phyloP scores from a whole-genome alignment of 2,113 vertebrate genomes.

The Stegostoma tigrinum region DNA sequence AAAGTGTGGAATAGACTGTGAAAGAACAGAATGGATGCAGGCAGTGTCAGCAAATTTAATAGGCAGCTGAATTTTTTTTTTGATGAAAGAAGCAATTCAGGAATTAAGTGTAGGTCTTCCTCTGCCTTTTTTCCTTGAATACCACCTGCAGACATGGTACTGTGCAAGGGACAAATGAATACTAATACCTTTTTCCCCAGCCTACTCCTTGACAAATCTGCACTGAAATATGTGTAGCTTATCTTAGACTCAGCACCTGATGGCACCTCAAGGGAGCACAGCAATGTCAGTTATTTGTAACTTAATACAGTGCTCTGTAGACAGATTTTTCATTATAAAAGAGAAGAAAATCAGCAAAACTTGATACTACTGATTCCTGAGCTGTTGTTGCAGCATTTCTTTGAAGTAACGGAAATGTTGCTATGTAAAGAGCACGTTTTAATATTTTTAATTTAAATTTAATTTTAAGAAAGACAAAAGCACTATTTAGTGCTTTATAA shows the following conservation, averaged over 20 bases:
- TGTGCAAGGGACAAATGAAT: not conserved
- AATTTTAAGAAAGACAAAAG: not conserved
- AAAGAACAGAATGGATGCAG: not conserved
- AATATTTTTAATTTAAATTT: not conserved
- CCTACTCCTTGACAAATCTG: not conserved
- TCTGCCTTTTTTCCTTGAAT: not conserved
- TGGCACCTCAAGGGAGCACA: not conserved
- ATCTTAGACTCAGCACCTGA: not conserved
- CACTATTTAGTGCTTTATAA: not conserved
- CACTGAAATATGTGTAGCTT: not conserved
- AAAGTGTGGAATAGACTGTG: not conserved
- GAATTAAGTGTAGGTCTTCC: not conserved
- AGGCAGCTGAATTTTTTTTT: not conserved
- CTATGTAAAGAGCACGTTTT: not conserved
- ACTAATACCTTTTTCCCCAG: not conserved
- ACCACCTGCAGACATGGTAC: not conserved
- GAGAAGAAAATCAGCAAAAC: not conserved
- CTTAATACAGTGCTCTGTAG: not conserved
- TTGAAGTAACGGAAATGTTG: not conserved
- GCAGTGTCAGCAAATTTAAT: not conserved
- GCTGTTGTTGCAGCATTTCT: not conserved
- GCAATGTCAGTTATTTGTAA: not conserved
- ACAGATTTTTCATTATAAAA: not conserved
- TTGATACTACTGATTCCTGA: too few relatives aligned
- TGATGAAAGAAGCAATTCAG: slow-evolving; percentile 1